These are phyloP conservation scores for Erethizon dorsatum DNA, from an alignment of 2,797 vertebrate species.

Conservation along the genomic window DNA sequence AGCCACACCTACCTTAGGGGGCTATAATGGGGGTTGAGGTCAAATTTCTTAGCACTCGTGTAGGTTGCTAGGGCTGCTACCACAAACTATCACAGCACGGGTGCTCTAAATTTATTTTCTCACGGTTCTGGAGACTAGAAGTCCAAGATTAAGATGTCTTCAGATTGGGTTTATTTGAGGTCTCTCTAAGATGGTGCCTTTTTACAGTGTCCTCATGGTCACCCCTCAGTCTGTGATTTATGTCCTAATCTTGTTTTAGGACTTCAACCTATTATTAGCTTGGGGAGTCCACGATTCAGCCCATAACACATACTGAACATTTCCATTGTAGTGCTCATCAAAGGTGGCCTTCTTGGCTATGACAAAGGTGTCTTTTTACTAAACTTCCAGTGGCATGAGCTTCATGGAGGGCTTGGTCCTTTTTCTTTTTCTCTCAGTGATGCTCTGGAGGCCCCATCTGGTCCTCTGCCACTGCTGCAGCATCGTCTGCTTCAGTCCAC, in stretches of 20 bases:
- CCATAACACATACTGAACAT: background rate
- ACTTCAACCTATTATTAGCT: background rate
- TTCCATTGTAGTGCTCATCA: background rate
- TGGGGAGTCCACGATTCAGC: background rate
- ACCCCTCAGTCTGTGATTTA: accelerated
- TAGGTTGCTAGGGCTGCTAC: background rate
- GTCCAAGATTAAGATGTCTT: background rate
- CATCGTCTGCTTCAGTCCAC: background rate
- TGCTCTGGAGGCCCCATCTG: background rate
- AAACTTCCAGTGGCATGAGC: background rate
- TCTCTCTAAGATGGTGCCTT: background rate
- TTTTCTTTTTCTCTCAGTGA: background rate
- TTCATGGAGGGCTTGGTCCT: background rate
- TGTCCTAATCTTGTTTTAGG: background rate
- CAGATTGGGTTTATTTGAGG: background rate
- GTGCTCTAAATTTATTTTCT: background rate
- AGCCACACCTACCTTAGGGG: background rate
- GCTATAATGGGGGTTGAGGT: background rate
- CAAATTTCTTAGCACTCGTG: background rate
- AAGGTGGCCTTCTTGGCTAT: background rate
- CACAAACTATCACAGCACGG: background rate
- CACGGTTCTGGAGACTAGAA: background rate
- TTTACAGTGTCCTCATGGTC: background rate
- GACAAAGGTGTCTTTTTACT: background rate
- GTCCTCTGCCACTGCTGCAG: background rate